Base-by-base conservation (phyloP, 2,888 invertebrate species). In the Lagria hirta region DNA sequence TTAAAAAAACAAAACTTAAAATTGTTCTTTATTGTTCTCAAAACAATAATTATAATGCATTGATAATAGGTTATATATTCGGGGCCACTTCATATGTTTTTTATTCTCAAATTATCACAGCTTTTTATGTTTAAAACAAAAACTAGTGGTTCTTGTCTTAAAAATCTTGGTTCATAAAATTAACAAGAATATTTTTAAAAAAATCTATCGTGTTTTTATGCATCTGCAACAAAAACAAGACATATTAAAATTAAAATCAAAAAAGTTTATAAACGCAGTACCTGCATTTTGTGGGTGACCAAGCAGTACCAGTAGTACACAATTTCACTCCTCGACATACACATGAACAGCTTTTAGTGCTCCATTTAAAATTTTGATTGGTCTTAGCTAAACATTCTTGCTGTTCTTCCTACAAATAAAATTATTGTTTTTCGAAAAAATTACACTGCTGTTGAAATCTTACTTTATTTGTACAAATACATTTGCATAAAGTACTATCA, bases 241-340 rank as follows among this genome's bases (percentile, higher is more conserved):
- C 7, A 12, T 33, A 2, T 10, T 8, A 13, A 28, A 14, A 10
- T 2, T 28, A 28, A 28, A 14, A 14, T 6, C 13, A 12, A 28
- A 20, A 10, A 3, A 3, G 8, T 7, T 15, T 7, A 23, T 24
- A 2, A 18, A 24, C 8, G n/a, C n/a, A n/a, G n/a, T 21, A 41
- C 41, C 27, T 41, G 21, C 33, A 41, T 11, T 33, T 7, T 4
- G 13, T 12, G 14, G 58, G 49, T 27, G 55, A 54, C 69, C 69
- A 70, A 15, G 51, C 43, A 2, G 62, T 58, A 17, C 68, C 70
- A 13, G 65, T 66, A 0, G 65, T 67, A 30, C 70, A 70, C 10
- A 53, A 38, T 20, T 52, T 56, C 16, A 44, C 48, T 16, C 51
- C 48, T 8, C 46, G 37, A 36, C 68, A 69, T n/a, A 46, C 43